phyloP scores from a whole-genome alignment of 2,113 vertebrate species.

The Salvator merianae region DNA sequence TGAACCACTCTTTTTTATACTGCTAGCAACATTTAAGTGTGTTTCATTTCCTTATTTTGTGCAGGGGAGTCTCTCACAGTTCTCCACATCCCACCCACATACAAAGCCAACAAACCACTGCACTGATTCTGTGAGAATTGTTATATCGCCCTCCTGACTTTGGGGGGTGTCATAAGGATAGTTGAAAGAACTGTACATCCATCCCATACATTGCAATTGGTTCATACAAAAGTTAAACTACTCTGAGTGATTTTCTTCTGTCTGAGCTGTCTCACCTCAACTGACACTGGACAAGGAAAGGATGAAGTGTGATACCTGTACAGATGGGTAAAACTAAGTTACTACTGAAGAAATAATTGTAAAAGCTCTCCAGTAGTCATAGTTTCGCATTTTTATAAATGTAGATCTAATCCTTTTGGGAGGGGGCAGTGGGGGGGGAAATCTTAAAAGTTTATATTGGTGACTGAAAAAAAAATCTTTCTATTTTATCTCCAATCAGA shows the following conservation, averaged over 20 bases:
- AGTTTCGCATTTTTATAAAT: not conserved
- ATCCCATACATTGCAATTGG: not conserved
- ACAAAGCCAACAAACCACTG: no score
- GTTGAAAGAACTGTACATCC: not conserved
- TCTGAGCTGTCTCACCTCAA: not conserved
- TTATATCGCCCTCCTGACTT: not conserved
- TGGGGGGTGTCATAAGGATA: not conserved
- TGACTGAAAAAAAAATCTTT: not conserved
- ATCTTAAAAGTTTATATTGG: not conserved
- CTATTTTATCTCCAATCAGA: not conserved
- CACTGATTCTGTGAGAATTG: no score
- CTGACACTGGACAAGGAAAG: not conserved
- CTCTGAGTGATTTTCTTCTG: not conserved
- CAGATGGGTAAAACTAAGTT: not conserved
- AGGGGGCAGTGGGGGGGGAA: not conserved
- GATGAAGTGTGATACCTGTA: not conserved
- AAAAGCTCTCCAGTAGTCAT: not conserved
- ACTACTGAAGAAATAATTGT: no score
- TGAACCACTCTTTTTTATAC: no score
- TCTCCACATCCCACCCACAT: not conserved
- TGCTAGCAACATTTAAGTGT: no score
- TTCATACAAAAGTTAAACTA: not conserved
- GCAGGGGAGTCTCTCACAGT: no score
- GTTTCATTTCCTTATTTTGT: no score
- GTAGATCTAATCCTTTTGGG: not conserved